These are phyloP conservation scores for Halocaridina rubra DNA, from an alignment of 2,888 invertebrate species.

Conservation along the genomic window DNA sequence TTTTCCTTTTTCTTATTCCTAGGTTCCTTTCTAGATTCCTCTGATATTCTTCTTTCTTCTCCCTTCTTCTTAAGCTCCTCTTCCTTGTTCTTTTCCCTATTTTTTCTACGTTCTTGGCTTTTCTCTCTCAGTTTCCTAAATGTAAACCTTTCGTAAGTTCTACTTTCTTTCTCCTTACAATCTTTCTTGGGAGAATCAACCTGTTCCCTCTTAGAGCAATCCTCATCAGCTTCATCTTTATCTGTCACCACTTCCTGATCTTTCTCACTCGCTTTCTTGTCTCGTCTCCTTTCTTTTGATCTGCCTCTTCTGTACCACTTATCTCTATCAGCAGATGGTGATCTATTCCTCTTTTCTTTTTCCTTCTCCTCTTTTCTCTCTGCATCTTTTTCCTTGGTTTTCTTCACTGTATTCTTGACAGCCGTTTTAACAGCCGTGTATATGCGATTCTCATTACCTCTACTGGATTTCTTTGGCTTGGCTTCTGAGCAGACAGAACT, in stretches of 20 bases:
- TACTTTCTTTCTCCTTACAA: conserved; percentile 46
- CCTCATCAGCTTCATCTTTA: conserved; percentile 15
- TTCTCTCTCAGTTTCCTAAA: conserved; percentile 59
- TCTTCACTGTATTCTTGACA: conserved; percentile 59
- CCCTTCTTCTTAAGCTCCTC: conserved; percentile 27
- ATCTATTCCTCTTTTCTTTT: conserved; percentile 38
- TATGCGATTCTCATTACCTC: conserved; percentile 37
- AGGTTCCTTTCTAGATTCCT: conserved; percentile 34
- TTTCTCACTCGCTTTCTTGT: conserved; percentile 37
- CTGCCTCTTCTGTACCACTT: conserved; percentile 60
- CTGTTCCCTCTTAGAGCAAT: conserved; percentile 14
- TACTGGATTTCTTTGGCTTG: conserved; percentile 27
- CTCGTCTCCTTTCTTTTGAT: conserved; percentile 49
- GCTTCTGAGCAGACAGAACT: conserved; percentile 54
- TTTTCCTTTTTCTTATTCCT: conserved; percentile 42
- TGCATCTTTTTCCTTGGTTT: conserved; percentile 60
- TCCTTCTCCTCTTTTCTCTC: conserved; percentile 45
- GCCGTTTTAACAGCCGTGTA: conserved; percentile 55
- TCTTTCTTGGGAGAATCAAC: conserved; percentile 33
- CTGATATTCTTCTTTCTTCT: conserved; percentile 13
- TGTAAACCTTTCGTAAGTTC: conserved; percentile 53
- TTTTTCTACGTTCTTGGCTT: conserved; percentile 49
- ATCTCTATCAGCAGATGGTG: conserved; percentile 55
- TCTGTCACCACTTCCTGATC: conserved; percentile 8
- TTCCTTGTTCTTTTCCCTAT: conserved; percentile 46